Evolutionary conservation across 1,140 invertebrate genomes (phyloP).

Genomic region (Magallana gigas): DNA sequence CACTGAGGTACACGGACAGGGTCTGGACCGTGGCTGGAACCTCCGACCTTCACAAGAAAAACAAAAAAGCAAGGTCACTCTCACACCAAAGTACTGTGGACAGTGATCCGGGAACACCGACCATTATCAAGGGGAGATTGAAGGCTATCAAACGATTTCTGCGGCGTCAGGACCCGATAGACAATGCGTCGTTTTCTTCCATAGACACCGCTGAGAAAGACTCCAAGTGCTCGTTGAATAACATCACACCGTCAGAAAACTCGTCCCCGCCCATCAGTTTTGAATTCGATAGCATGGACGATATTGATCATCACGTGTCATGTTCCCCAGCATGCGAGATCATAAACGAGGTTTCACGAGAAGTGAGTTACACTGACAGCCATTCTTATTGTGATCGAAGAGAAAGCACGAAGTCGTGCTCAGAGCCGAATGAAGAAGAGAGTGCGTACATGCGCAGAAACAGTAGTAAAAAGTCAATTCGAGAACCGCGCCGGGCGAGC

Average conservation of each 20-base stretch:
- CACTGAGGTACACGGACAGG: conserved; percentile 49
- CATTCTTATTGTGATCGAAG: conserved; percentile 26
- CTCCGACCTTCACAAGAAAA: conserved; percentile 49
- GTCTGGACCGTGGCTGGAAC: conserved; percentile 36
- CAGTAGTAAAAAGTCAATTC: conserved; percentile 5
- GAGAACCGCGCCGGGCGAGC: background rate
- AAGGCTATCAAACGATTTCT: conserved; percentile 55
- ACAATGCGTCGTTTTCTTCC: conserved; percentile 49
- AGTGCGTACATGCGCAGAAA: background rate
- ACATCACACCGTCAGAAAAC: conserved; percentile 37
- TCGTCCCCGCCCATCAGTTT: conserved; percentile 38
- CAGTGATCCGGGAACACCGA: conserved; percentile 51
- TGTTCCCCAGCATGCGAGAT: conserved; percentile 21
- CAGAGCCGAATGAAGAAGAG: conserved; percentile 14
- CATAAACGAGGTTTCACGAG: conserved; percentile 33
- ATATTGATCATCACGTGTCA: conserved; percentile 18
- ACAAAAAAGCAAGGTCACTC: conserved; percentile 36
- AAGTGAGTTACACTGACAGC: conserved; percentile 21
- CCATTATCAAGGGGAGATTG: conserved; percentile 41
- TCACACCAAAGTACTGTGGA: conserved; percentile 51
- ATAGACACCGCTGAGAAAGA: conserved; percentile 54
- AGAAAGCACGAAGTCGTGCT: conserved; percentile 10
- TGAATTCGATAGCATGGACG: conserved; percentile 33
- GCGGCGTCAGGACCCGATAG: conserved; percentile 53
- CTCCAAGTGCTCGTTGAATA: conserved; percentile 42